A percentile compares a stretch with the other conserved stretches of the same genome.
phyloP scores from a whole-genome alignment of 2,113 vertebrate genomes.

The Microtus richardsoni region DNA sequence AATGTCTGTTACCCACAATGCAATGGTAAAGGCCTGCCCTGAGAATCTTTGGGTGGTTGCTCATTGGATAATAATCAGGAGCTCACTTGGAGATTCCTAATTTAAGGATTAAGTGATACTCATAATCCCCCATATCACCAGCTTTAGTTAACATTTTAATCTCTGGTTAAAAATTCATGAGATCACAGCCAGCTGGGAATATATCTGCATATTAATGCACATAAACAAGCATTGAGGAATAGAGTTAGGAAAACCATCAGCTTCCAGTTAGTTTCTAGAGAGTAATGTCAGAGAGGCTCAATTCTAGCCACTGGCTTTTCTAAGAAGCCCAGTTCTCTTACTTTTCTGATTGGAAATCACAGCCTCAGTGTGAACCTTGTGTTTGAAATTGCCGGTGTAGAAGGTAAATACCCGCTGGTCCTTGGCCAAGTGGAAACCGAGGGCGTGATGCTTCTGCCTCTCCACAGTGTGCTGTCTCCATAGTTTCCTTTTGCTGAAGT shows the following conservation, averaged over 20 bases:
- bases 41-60: neutral
- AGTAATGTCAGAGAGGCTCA: neutral
- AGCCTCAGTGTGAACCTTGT: neutral
- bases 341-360: neutral
- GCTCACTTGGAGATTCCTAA: constrained; percentile 50
- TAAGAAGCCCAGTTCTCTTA: neutral
- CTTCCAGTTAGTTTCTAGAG: constrained; percentile 38
- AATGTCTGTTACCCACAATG: neutral
- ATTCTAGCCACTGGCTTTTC: neutral
- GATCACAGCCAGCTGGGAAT: constrained; percentile 53
- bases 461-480: too few relatives aligned
- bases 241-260: neutral
- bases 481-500: neutral
- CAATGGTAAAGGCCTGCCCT: neutral
- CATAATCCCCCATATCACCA: constrained; percentile 8
- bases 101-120: constrained; percentile 40
- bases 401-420: neutral
- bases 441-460: neutral
- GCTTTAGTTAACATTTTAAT: constrained; percentile 65
- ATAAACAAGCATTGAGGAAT: constrained; percentile 38
- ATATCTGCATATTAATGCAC: constrained; percentile 60
- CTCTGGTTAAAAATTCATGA: constrained; percentile 69
- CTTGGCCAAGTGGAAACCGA: neutral
- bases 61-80: neutral
- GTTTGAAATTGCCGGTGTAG: neutral